These are phyloP conservation scores for Rattus rattus DNA, from an alignment of 2,113 vertebrate species.

Conservation along the genomic window DNA sequence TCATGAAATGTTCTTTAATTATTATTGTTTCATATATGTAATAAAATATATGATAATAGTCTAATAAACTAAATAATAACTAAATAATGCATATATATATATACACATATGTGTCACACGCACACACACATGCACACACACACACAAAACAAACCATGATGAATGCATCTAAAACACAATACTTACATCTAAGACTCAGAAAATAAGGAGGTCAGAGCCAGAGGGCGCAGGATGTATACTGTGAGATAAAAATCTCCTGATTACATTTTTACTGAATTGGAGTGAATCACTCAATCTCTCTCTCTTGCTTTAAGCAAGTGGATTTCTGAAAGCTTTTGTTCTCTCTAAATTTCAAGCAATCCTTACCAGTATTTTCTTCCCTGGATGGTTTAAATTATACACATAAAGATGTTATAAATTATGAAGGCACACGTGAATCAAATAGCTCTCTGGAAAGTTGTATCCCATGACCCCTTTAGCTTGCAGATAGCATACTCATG, in stretches of 20 bases:
- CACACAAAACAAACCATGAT: neutral
- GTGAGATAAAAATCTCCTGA: neutral
- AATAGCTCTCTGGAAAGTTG: neutral
- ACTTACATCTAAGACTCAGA: neutral
- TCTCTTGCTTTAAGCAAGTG: neutral
- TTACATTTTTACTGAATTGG: neutral
- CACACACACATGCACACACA: too few relatives aligned
- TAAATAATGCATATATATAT: neutral
- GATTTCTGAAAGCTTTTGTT: conserved; percentile 10
- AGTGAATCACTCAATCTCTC: neutral
- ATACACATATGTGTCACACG: neutral
- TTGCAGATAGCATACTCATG: neutral
- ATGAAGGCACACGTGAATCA: neutral
- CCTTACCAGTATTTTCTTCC: neutral
- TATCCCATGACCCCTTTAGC: neutral
- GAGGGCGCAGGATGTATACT: neutral
- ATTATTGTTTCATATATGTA: neutral
- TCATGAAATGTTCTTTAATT: neutral
- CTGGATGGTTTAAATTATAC: neutral
- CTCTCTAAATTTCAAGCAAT: neutral
- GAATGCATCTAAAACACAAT: neutral
- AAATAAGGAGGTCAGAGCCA: neutral
- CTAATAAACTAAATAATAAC: too few relatives aligned
- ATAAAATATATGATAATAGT: neutral
- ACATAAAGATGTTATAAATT: neutral